phyloP scores from a whole-genome alignment of 2,113 vertebrate species.

The Noturus placidus region DNA sequence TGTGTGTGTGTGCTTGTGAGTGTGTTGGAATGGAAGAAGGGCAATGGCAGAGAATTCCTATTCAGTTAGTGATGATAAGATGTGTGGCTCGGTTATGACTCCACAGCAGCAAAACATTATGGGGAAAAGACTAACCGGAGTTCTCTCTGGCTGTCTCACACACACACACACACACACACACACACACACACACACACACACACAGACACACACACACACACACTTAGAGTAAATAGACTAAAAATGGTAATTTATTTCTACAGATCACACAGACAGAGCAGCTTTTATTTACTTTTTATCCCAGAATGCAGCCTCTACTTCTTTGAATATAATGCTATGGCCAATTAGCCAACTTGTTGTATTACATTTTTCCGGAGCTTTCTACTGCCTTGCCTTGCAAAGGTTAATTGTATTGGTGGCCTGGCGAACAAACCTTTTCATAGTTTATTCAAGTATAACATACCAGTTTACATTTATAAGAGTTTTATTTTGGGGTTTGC shows the following conservation, averaged over 20 bases:
- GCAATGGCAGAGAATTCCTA: not conserved
- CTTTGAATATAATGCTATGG: constrained; percentile 26
- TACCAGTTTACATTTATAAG: not conserved
- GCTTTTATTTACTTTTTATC: not conserved
- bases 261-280: constrained; percentile 26
- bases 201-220: not conserved
- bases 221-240: not conserved
- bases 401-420: constrained; percentile 34
- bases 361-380: not conserved
- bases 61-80: not conserved
- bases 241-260: constrained; percentile 33
- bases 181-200: not conserved
- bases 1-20: not conserved
- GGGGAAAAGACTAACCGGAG: not conserved
- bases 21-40: not conserved
- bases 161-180: not conserved
- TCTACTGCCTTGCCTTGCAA: not conserved
- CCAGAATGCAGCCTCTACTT: not conserved
- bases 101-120: not conserved
- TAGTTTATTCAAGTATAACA: not conserved
- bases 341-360: constrained; percentile 27
- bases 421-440: constrained; percentile 13
- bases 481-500: not conserved
- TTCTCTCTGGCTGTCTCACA: not conserved
- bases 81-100: constrained; percentile 6